These are phyloP conservation scores for Calameuta filiformis DNA, from an alignment of 2,888 invertebrate species.

Conservation along the genomic window DNA sequence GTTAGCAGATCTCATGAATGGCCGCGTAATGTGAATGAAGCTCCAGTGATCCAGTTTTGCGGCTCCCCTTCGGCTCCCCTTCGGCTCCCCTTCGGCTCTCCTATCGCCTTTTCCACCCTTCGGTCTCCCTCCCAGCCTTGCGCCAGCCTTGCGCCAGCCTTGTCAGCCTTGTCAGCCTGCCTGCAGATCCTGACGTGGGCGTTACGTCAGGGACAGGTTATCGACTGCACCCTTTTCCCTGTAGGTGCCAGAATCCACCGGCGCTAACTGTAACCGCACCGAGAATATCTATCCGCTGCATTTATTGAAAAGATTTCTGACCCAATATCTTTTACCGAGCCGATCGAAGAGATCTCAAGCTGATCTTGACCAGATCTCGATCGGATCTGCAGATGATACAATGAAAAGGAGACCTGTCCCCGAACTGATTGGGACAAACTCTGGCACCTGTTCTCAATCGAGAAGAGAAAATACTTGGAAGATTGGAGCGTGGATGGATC, in stretches of 20 bases:
- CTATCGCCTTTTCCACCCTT: constrained; percentile 14
- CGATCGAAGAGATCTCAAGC: too few relatives aligned
- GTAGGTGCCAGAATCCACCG: neutral
- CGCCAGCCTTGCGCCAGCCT: constrained; percentile 26
- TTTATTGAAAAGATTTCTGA: constrained; percentile 31
- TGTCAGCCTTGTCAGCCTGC: constrained; percentile 48
- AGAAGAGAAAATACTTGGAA: too few relatives aligned
- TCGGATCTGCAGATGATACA: too few relatives aligned
- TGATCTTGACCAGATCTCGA: too few relatives aligned
- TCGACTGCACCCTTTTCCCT: constrained; percentile 43
- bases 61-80: constrained; percentile 33
- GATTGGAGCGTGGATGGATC: too few relatives aligned
- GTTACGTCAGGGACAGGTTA: constrained; percentile 60
- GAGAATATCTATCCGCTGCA: constrained; percentile 50
- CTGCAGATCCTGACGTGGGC: constrained; percentile 46
- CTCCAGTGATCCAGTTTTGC: constrained; percentile 63
- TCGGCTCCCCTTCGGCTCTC: constrained; percentile 32
- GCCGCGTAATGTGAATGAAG: constrained; percentile 66
- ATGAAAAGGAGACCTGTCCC: too few relatives aligned
- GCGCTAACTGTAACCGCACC: constrained; percentile 28
- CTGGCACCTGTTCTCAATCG: too few relatives aligned
- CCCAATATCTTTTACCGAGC: neutral
- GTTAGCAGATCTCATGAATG: constrained; percentile 65
- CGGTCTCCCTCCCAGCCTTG: constrained; percentile 18
- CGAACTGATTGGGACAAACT: too few relatives aligned